Evolutionary conservation across 2,888 invertebrate genomes (phyloP).

Genomic region (Drosophila kambysellisi): DNA sequence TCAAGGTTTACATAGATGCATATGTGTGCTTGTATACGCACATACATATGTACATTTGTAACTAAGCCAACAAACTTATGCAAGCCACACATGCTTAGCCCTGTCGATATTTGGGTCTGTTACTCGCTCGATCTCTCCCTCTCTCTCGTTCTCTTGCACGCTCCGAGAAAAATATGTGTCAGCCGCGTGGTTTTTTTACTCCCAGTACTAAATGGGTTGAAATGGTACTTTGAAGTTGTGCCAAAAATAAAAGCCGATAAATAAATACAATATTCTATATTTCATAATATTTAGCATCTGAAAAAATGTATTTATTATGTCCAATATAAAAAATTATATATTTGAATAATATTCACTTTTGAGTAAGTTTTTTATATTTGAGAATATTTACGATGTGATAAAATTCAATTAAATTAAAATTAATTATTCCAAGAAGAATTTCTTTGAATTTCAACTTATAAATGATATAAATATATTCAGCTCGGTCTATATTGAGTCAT

Average conservation of each 20-base stretch:
- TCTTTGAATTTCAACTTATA: neutral
- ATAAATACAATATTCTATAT: neutral
- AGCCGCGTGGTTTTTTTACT: slow-evolving; percentile 58
- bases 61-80: slow-evolving; percentile 45
- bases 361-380: neutral
- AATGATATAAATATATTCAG: neutral
- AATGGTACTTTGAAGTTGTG: neutral
- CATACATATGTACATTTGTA: slow-evolving; percentile 8
- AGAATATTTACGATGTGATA: neutral
- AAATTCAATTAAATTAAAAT: neutral
- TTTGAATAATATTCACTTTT: too few relatives aligned
- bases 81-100: slow-evolving; percentile 31
- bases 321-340: too few relatives aligned
- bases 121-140: slow-evolving; percentile 10
- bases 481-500: too few relatives aligned
- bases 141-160: slow-evolving; percentile 11
- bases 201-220: neutral
- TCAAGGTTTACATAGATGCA: neutral
- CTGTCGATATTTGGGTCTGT: neutral
- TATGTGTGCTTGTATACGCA: neutral
- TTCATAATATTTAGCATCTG: neutral
- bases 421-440: neutral
- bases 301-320: neutral
- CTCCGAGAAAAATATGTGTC: slow-evolving; percentile 46
- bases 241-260: neutral